Evolutionary conservation across 2,113 vertebrate genomes (phyloP).

Genomic region (Neogale vison): DNA sequence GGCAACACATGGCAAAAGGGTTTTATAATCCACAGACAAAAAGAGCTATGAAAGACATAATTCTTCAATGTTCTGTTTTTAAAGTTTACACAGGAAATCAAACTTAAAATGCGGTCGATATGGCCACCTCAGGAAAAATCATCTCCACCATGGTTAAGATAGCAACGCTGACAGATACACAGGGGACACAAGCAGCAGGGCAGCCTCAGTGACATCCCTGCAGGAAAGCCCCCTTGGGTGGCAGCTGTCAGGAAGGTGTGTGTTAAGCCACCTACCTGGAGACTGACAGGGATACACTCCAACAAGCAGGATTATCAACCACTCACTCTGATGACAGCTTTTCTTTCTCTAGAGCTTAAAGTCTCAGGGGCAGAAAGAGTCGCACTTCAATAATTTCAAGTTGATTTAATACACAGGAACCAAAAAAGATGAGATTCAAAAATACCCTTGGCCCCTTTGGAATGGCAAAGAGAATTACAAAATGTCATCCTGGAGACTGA

Average conservation of each 20-base stretch:
- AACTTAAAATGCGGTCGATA: constrained; percentile 24
- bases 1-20: neutral
- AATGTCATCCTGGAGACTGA: constrained; percentile 50
- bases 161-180: neutral
- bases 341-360: constrained; percentile 62
- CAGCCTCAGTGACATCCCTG: neutral
- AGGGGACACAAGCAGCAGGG: constrained; percentile 1
- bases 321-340: constrained; percentile 42
- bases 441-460: constrained; percentile 45
- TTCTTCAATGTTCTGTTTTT: constrained; percentile 3
- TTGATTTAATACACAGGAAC: constrained; percentile 66
- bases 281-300: constrained; percentile 76
- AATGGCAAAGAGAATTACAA: constrained; percentile 58
- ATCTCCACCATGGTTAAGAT: neutral
- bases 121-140: constrained; percentile 41
- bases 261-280: constrained; percentile 58
- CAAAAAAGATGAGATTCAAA: constrained; percentile 62
- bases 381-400: constrained; percentile 70
- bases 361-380: constrained; percentile 45
- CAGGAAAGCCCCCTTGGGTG: constrained; percentile 61
- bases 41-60: neutral
- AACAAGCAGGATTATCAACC: constrained; percentile 59
- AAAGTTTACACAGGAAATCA: neutral
- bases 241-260: constrained; percentile 41
- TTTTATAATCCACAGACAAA: neutral